Evolutionary conservation across 92 coral and sea anemone genomes (phyloP).

Genomic region (Paramuricea clavata): DNA sequence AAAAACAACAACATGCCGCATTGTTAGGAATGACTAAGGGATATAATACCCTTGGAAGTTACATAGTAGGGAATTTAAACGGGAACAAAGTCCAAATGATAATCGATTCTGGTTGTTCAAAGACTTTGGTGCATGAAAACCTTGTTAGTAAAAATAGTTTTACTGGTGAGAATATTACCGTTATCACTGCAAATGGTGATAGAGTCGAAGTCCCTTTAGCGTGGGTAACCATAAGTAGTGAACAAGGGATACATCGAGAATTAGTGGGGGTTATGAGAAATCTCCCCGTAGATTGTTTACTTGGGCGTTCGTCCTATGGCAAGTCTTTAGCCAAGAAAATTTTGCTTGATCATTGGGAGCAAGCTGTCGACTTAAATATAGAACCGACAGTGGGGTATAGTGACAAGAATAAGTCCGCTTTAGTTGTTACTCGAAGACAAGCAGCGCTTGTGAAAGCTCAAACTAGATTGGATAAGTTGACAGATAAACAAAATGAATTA

Average conservation of each 20-base stretch:
- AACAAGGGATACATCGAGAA: neutral
- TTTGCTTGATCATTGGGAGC: constrained; percentile 19
- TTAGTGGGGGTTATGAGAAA: constrained; percentile 14
- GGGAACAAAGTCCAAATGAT: constrained; percentile 57
- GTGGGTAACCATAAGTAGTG: constrained; percentile 31
- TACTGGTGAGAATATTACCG: neutral
- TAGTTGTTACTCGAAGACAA: neutral
- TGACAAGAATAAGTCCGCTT: neutral
- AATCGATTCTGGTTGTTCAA: constrained; percentile 64
- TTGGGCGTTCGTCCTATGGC: constrained; percentile 68
- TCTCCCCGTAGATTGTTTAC: constrained; percentile 64
- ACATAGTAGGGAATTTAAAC: constrained; percentile 10
- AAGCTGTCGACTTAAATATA: neutral
- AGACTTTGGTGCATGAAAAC: constrained; percentile 60
- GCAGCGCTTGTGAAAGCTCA: constrained; percentile 32
- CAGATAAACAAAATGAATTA: constrained; percentile 63
- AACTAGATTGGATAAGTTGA: constrained; percentile 48
- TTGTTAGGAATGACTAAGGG: constrained; percentile 25
- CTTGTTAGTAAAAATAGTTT: constrained; percentile 8
- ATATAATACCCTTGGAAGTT: constrained; percentile 8
- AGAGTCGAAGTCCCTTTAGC: constrained; percentile 60
- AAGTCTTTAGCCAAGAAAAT: constrained; percentile 29
- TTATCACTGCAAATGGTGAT: constrained; percentile 60
- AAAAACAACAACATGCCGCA: constrained; percentile 35
- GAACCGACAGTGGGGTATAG: neutral